Base-by-base conservation (phyloP, 2,797 vertebrate species). In the Coracias cyanogaster region DNA sequence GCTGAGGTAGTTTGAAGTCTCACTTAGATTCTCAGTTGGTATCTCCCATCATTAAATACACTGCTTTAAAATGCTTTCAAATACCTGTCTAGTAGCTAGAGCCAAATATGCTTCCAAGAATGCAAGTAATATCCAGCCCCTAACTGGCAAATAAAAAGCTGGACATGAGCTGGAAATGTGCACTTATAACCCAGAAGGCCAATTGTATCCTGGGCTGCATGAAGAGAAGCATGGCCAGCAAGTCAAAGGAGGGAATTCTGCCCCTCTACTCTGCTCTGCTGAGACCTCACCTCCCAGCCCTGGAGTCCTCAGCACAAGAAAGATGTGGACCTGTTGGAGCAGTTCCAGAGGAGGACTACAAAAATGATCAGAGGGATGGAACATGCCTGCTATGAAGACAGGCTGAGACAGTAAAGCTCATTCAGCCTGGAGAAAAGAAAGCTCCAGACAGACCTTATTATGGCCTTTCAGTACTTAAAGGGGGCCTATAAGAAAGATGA, bases 1-100 rank as follows among this genome's bases (percentile, higher is more conserved):
- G 83, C 86, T 97, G 65, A 96, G 92, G 60, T 78, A 90, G 77
- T 94, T 96, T 96, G 94, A 97, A 96, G 95, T 92, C 93, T 96
- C 89, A 96, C 92, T 96, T 94, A 85, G 77, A 65, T 82, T 96
- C 90, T 73, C 35, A 4, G 80, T 82, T 96, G 94, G 82, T 94
- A 92, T 90, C 13, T 12, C 25, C 61, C 71, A 93, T 93, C 82
- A 92, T 62, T 92, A 91, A 85, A 94, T 51, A 61, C 12, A 89
- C 48, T 51, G 48, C 39, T 89, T 94, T 89, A 95, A 96, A 93
- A 82, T 67, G 54, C 37, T 58, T 96, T 54, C 64, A 80, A 92
- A 90, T 92, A 92, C 67, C 57, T 90, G 12, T 37, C 35, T 46
- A 48, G 9, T 70, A 70, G 39, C 65, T 74, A 78, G 57, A 91